Base-by-base conservation (phyloP, 2,797 vertebrate species). In the Anguilla pacifica region DNA sequence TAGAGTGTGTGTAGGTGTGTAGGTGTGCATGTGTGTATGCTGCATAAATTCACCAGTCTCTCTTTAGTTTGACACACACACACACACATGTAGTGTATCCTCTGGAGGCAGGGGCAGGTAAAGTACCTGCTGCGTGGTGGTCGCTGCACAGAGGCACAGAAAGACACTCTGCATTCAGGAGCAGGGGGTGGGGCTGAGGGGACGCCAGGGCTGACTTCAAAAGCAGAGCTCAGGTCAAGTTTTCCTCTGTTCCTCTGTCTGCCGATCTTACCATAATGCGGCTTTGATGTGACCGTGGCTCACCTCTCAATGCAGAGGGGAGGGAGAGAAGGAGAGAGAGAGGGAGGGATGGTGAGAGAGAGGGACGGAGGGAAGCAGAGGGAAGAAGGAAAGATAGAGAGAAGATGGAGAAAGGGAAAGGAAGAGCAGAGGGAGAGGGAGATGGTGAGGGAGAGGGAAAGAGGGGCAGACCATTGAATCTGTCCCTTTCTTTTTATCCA, bases 251-350 rank as follows among this genome's bases (percentile, higher is more conserved):
- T 91, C 92, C 85, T 88, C 93, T 95, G 95, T 96, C 96, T 74
- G 94, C 39, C 39, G 39, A 39, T 39, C 39, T 95, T 95, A 92
- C 95, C 94, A 95, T 97, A 97, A 97, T 97, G 94, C 86, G 95
- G 95, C 97, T 99, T 99, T 99, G 98, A 99, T 98, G 98, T 97
- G 95, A 96, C 92, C 89, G 94, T 94, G 93, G 93, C 93, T 92
- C 95, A 96, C 97, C 96, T 97, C 92, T 92, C 92, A 94, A 93
- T 88, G 72, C 92, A 97, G 96, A 97, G 94, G 95, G 94, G 91
- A 89, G 90, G 19, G 13, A 59, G 57, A 61, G 13, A 22, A 15
- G 19, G 15, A 1, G 19, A 61, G 17, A 61, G 57, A 61, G 4
- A 15, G 57, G 15, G 17, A 15, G 57, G 15, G 13, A 22, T 2